These are phyloP conservation scores for Zeugodacus cucurbitae DNA, from an alignment of 1,140 invertebrate genomes.

Conservation along the genomic window DNA sequence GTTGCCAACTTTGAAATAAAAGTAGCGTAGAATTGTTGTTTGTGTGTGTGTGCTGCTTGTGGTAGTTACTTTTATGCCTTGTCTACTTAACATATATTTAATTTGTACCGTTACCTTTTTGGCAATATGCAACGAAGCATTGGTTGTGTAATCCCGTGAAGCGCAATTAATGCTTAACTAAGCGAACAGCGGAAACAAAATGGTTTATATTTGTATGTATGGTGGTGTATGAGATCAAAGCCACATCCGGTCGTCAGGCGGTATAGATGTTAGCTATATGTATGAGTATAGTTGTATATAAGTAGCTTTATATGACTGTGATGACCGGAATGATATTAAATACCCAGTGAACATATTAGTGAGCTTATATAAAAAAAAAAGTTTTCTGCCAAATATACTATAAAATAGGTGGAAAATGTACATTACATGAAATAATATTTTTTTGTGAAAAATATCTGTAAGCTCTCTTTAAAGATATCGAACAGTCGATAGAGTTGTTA, in stretches of 20 bases:
- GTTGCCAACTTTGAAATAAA: neutral
- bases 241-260: neutral
- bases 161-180: constrained; percentile 23
- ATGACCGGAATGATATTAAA: no score
- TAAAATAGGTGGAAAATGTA: no score
- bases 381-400: no score
- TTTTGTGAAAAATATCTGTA: no score
- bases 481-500: no score
- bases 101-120: neutral
- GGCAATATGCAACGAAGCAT: neutral
- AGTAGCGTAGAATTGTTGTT: neutral
- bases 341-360: no score
- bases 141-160: neutral
- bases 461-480: no score
- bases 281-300: neutral
- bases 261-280: neutral
- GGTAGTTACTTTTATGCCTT: neutral
- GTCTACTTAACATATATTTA: neutral
- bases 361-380: no score
- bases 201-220: neutral
- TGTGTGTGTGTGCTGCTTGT: neutral
- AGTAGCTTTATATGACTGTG: no score
- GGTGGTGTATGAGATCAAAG: neutral
- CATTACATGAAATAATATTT: no score
- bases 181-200: neutral